These are phyloP conservation scores for Porites lutea DNA, from an alignment of 64 coral and sea anemone genomes.

Conservation along the genomic window DNA sequence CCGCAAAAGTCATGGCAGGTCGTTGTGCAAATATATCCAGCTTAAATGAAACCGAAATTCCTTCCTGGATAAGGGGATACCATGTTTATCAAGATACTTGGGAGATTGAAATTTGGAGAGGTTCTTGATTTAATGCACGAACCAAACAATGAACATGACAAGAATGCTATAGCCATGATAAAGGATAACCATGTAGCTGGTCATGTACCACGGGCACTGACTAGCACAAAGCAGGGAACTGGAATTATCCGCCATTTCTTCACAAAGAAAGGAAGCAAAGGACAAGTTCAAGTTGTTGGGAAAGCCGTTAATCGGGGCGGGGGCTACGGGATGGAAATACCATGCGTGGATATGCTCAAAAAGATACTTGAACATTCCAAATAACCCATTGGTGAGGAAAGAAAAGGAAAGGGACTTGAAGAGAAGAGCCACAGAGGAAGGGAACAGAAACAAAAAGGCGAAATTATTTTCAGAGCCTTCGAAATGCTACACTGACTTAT, in stretches of 20 bases:
- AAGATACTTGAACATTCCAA: constrained; percentile 24
- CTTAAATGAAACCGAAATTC: constrained; percentile 27
- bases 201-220: constrained; percentile 46
- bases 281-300: constrained; percentile 19
- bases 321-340: no score
- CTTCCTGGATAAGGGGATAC: constrained; percentile 21
- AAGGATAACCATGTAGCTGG: constrained; percentile 44
- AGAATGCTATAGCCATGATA: constrained; percentile 19
- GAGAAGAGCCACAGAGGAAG: constrained; percentile 5
- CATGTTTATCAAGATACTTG: constrained; percentile 19
- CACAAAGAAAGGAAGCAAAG: constrained; percentile 46
- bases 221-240: constrained; percentile 60
- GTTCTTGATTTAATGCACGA: constrained; percentile 30
- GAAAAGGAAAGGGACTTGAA: neutral
- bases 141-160: constrained; percentile 53
- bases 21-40: constrained; percentile 12
- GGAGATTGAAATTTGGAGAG: constrained; percentile 12
- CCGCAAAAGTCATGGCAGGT: neutral
- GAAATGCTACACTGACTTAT: no score
- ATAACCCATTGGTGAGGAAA: constrained; percentile 1
- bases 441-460: neutral
- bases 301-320: neutral
- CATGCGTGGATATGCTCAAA: neutral
- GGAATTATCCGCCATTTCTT: constrained; percentile 67
- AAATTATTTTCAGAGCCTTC: no score